These are phyloP conservation scores for Odobenus rosmarus DNA, from an alignment of 2,113 vertebrate genomes.

Conservation along the genomic window DNA sequence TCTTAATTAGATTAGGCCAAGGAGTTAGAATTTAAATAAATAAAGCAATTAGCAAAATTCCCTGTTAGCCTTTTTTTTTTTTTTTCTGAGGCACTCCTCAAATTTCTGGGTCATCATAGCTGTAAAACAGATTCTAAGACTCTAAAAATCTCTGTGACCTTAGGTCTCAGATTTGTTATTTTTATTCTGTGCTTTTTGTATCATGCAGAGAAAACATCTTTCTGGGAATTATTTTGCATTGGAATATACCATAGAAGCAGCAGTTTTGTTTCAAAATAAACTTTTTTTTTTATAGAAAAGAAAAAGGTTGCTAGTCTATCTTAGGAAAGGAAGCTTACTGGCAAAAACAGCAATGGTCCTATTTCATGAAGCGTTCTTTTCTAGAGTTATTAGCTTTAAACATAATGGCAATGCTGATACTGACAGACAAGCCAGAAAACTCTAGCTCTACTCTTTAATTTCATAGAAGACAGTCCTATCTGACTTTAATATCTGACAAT, in stretches of 20 bases:
- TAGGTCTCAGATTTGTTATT: background rate
- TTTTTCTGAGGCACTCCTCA: background rate
- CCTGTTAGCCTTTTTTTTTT: background rate
- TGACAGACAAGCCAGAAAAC: conserved; percentile 16
- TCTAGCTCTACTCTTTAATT: conserved; percentile 14
- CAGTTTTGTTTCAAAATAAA: background rate
- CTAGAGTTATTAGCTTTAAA: background rate
- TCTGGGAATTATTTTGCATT: background rate
- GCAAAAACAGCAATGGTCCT: background rate
- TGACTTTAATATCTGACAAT: conserved; percentile 63
- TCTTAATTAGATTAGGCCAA: background rate
- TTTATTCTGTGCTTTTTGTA: conserved; percentile 3
- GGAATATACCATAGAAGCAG: background rate
- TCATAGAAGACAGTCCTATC: conserved; percentile 41
- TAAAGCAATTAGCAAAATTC: background rate
- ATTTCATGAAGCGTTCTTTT: background rate
- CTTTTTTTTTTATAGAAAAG: background rate
- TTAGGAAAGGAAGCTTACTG: background rate
- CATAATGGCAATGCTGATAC: background rate
- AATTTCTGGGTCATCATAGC: background rate
- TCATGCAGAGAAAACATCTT: background rate
- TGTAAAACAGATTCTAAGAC: background rate
- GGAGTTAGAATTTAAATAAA: conserved; percentile 9
- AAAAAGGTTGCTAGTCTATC: background rate
- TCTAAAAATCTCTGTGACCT: background rate